These are phyloP conservation scores for Scylla paramamosain DNA, from an alignment of 1,140 invertebrate genomes.

Conservation along the genomic window DNA sequence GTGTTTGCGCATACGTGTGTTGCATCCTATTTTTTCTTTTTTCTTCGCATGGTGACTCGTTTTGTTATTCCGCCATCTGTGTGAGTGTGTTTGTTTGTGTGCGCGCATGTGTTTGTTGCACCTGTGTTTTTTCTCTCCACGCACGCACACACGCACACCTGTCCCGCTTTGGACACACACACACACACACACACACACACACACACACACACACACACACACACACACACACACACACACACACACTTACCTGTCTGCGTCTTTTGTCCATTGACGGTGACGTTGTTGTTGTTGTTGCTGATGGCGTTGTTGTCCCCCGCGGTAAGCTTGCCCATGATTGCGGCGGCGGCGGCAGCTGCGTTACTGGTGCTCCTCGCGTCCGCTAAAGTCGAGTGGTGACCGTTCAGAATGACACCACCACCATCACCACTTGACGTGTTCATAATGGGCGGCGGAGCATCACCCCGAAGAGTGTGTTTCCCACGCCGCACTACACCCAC, in stretches of 20 bases:
- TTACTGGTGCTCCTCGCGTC: not conserved
- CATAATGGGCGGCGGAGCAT: conserved; percentile 2
- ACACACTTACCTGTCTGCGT: conserved; percentile 39
- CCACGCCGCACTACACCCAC: not conserved
- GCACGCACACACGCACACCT: not conserved
- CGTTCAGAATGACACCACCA: conserved; percentile 3
- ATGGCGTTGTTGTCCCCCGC: conserved; percentile 37
- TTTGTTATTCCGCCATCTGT: no score
- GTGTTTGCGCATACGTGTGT: not conserved
- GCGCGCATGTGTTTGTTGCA: no score
- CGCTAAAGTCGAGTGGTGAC: not conserved
- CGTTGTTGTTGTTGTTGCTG: conserved; percentile 55
- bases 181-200: not conserved
- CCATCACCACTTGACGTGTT: conserved; percentile 16
- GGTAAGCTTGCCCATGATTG: conserved; percentile 47
- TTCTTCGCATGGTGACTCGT: no score
- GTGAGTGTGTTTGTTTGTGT: no score
- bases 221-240: not conserved
- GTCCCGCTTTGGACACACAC: not conserved
- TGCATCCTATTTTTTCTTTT: no score
- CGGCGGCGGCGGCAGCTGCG: no score
- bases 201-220: not conserved
- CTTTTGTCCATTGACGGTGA: conserved; percentile 48
- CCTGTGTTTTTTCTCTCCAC: not conserved
- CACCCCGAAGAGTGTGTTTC: not conserved